Evolutionary conservation across 2,113 vertebrate genomes (phyloP), one percentile per base, ranked within the genome.

Genomic region (Eleginops maclovinus): DNA sequence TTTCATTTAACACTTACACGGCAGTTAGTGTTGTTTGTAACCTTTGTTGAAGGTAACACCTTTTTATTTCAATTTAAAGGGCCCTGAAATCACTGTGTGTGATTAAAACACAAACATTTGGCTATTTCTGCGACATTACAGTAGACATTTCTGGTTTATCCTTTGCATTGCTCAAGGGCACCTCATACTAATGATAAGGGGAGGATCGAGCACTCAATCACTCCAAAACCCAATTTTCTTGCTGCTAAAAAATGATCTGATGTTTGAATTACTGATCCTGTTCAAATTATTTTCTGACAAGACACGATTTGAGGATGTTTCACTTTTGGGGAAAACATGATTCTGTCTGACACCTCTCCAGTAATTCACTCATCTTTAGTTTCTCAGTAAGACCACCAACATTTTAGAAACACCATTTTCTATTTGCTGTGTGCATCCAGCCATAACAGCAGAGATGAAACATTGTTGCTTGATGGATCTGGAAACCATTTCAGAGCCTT

Each of bases 341-440:
- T 53, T 79, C 3, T 19, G 21, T 62, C 64, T 64, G 64, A 59
- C 65, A 59, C 67, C 56, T 79, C 61, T 17, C 26, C 21, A 41
- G 62, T 65, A 66, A 72, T 36, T 72, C 19, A 44, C 26, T 64
- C 43, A n/a, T 67, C 2, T 46, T 80, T 43, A 24, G 4, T 70
- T 63, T 83, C 54, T 79, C 60, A 41, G 43, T 44, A 15, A 77
- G 36, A 19, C 43, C 51, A 36, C 10, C 55, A 43, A 75, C 56
- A 24, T 67, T 28, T 26, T 2, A 31, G 53, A 82, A 65, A 81
- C 54, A 55, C 41, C 4, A 9, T 63, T 67, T 84, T 84, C 56
- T 62, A 70, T 85, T 78, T 86, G 71, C 58, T 28, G 41, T 67
- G 73, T 63, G 47, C 78, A 59, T 47, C 56, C 46, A 74, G 12